A percentile compares a stretch with the other conserved stretches of the same genome.
Conservation (phyloP, 2,113 vertebrate species). For the Lasiurus borealis region DNA sequence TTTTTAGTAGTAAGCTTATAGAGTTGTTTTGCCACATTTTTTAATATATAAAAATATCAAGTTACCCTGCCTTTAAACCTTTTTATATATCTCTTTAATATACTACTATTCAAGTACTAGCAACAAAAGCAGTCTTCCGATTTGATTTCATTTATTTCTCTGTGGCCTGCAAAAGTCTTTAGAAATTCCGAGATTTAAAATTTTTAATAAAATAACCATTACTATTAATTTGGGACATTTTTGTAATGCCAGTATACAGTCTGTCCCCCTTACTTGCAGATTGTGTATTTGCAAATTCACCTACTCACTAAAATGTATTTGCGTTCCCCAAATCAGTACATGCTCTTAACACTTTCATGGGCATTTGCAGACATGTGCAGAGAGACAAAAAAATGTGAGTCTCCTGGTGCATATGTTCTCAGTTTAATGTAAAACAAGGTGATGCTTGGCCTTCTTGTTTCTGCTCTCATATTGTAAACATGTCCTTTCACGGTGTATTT, state of each 20-base stretch:
- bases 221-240: conserved; percentile 24
- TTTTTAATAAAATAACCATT: conserved; percentile 19
- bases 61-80: background rate
- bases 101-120: background rate
- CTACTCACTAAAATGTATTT: conserved; percentile 30
- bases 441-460: background rate
- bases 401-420: background rate
- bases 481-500: background rate
- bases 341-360: background rate
- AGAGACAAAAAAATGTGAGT: background rate
- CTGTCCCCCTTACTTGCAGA: background rate
- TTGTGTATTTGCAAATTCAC: background rate
- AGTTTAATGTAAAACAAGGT: background rate
- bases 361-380: background rate
- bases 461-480: background rate
- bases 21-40: background rate
- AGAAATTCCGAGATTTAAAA: conserved; percentile 20
- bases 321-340: background rate
- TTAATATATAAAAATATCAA: background rate
- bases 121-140: background rate
- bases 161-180: conserved; percentile 10
- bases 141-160: conserved; percentile 55
- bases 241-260: background rate
- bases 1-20: conserved; percentile 15
- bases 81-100: conserved; percentile 2